Conservation (phyloP, 1,140 invertebrate species). For the Ridgeia piscesae region DNA sequence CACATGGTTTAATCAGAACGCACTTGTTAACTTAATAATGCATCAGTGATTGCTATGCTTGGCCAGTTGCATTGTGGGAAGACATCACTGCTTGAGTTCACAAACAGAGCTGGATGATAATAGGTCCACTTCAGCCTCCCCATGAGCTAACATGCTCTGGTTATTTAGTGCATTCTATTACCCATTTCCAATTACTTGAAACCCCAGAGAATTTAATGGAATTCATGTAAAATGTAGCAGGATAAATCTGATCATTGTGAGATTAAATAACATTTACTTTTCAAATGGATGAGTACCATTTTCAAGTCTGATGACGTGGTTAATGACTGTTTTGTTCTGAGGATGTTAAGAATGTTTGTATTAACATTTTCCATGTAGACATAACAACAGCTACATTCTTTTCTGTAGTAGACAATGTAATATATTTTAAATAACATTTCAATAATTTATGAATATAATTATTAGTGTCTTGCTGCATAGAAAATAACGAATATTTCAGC, state of each 20-base stretch:
- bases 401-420: too few species aligned
- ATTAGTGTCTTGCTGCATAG: too few species aligned
- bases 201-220: background rate
- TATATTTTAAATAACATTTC: too few species aligned
- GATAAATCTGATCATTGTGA: background rate
- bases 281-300: background rate
- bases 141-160: background rate
- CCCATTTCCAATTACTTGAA: background rate
- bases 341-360: background rate
- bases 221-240: background rate
- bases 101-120: background rate
- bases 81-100: background rate
- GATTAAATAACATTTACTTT: background rate
- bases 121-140: background rate
- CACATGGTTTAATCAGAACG: background rate
- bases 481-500: too few species aligned
- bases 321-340: background rate
- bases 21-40: constrained; percentile 1
- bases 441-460: too few species aligned
- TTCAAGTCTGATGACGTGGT: background rate
- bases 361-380: background rate
- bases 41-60: background rate
- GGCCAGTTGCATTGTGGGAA: background rate
- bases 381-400: too few species aligned
- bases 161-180: background rate